Evolutionary conservation across 2,888 invertebrate species (phyloP), one percentile per base, ranked within the genome.

Genomic region (Dioctria rufipes): DNA sequence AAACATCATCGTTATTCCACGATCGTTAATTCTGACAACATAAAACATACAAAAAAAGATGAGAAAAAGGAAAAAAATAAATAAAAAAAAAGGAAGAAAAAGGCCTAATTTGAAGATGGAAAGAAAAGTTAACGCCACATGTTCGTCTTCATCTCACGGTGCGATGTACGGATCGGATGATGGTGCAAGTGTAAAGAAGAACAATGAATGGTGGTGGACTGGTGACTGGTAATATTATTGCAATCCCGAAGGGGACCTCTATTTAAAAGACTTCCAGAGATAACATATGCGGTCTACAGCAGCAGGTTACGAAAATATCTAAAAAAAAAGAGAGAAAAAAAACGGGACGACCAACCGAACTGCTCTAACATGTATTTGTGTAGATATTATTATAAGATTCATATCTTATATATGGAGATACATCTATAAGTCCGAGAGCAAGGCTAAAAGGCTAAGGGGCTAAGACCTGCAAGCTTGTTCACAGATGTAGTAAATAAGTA

Each of bases 101-200:
- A 2, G 13, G 67, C 43, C 42, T 42, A 46, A 39, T 49, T 37
- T 43, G 46, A 69, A 69, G 69, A 69, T 49, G 49, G n/a, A 69
- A 54, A n/a, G n/a, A 69, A 49, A 69, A 69, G 69, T 69, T 69
- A 39, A 51, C 49, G 69, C 69, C 69, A 69, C 51, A 69, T 69
- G 69, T 69, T 69, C 69, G 37, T 69, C 66, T 42, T 46, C 49
- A 69, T 69, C 49, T 69, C 69, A 39, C 49, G 11, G 49, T 25
- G 25, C 2, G 25, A 2, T 25, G 25, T 25, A 25, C 25, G 25
- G 25, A 25, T 25, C 25, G 25, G 25, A 25, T 25, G 49, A 51
- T 49, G 51, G 25, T 37, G 49, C 69, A 69, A 69, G 37, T 39
- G 69, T 69, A 69, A 13, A 49, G 69, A 51, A 37, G 69, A 51